phyloP scores from a whole-genome alignment of 1,140 invertebrate species.

The Leptoteleia sp. region DNA sequence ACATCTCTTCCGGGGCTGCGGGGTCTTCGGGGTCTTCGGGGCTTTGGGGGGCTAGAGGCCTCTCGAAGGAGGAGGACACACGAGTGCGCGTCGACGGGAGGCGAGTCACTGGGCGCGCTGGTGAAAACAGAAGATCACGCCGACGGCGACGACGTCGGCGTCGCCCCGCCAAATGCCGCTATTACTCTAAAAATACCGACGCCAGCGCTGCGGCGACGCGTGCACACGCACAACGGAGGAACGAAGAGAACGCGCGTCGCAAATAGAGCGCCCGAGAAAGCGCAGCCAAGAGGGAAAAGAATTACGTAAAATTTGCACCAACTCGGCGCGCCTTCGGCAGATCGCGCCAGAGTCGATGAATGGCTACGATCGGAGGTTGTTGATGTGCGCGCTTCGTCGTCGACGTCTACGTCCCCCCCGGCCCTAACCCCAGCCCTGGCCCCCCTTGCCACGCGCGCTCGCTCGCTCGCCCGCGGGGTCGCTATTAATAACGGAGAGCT shows the following conservation, averaged over 20 bases:
- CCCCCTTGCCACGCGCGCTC: too few species aligned
- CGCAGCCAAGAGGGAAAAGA: neutral
- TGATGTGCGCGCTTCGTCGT: too few species aligned
- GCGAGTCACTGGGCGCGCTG: constrained; percentile 75
- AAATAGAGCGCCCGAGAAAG: constrained; percentile 29
- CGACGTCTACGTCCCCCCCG: neutral
- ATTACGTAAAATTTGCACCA: constrained; percentile 17
- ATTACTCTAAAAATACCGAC: constrained; percentile 27
- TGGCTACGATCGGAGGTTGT: neutral
- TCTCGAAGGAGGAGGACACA: constrained; percentile 65
- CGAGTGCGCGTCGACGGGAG: constrained; percentile 71
- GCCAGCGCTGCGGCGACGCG: constrained; percentile 17
- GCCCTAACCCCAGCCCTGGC: too few species aligned
- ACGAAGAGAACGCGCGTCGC: constrained; percentile 35
- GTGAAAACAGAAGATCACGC: constrained; percentile 15
- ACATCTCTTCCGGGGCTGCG: constrained; percentile 71
- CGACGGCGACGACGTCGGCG: constrained; percentile 44
- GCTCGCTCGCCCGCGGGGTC: too few species aligned
- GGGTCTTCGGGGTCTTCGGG: too few species aligned
- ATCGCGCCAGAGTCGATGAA: constrained; percentile 10
- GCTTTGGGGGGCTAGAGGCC: too few species aligned
- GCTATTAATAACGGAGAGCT: constrained; percentile 10
- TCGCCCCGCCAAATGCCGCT: constrained; percentile 47
- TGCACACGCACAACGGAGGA: constrained; percentile 9
- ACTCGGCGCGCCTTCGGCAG: neutral